These are phyloP conservation scores for Psittacula derbiana DNA, from an alignment of 2,797 vertebrate species.

Conservation along the genomic window DNA sequence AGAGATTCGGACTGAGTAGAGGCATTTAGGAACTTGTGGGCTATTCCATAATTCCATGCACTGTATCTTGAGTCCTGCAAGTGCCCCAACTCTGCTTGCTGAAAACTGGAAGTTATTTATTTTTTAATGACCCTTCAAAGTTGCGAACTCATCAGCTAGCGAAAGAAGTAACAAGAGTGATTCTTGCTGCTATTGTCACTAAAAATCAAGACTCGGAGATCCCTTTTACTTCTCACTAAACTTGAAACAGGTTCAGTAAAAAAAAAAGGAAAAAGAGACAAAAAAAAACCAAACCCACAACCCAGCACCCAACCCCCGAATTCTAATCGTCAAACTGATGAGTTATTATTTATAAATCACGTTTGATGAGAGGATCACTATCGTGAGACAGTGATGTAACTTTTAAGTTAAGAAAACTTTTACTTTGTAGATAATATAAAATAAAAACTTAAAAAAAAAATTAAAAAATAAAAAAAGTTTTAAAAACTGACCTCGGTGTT, in stretches of 20 bases:
- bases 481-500: conserved; percentile 90
- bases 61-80: conserved; percentile 77
- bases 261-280: conserved; percentile 76
- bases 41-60: conserved; percentile 78
- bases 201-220: conserved; percentile 88
- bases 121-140: conserved; percentile 94
- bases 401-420: conserved; percentile 99
- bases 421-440: conserved; percentile 99
- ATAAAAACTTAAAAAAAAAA: conserved; percentile 95
- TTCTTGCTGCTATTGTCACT: conserved; percentile 95
- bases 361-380: conserved; percentile 89
- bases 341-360: conserved; percentile 98
- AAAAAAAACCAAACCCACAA: not conserved
- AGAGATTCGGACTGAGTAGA: conserved; percentile 80
- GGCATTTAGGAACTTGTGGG: conserved; percentile 86
- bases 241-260: conserved; percentile 85
- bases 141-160: conserved; percentile 91
- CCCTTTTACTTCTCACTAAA: conserved; percentile 91
- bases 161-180: conserved; percentile 97
- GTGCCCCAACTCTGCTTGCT: conserved; percentile 85
- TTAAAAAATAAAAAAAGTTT: conserved; percentile 99
- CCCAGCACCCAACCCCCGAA: conserved; percentile 11
- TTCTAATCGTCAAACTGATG: conserved; percentile 90
- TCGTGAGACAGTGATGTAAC: conserved; percentile 93
- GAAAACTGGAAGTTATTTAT: conserved; percentile 95